phyloP scores from a whole-genome alignment of 2,797 vertebrate species.

The Lagocephalus sceleratus region DNA sequence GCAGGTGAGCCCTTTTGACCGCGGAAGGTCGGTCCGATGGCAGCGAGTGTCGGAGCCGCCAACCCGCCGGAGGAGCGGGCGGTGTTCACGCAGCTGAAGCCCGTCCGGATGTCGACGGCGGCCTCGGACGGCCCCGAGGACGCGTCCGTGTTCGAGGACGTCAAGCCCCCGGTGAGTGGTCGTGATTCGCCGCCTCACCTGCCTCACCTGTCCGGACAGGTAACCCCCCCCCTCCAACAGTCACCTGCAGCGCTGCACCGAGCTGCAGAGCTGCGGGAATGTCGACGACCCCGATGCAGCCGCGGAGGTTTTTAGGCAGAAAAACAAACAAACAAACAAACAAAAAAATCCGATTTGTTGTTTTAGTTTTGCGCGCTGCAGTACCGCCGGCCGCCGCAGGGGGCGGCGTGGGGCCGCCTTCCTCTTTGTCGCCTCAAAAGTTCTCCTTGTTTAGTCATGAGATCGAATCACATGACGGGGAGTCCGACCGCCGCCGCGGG shows the following conservation, averaged over 20 bases:
- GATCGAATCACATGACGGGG: conserved; percentile 16
- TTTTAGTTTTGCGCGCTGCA: no score
- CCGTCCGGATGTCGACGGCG: conserved; percentile 82
- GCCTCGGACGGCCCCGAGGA: conserved; percentile 81
- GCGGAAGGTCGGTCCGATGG: conserved; percentile 66
- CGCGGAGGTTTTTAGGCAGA: no score
- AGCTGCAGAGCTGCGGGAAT: no score
- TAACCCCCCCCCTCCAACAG: conserved; percentile 37
- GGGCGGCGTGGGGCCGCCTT: no score
- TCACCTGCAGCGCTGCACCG: conserved; percentile 35
- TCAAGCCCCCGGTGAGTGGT: conserved; percentile 79
- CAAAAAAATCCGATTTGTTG: no score
- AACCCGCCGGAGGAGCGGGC: conserved; percentile 78
- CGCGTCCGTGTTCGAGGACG: conserved; percentile 86
- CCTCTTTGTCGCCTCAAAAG: no score
- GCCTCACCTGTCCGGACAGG: conserved; percentile 28
- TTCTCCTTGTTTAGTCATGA: neutral
- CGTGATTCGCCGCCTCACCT: conserved; percentile 42
- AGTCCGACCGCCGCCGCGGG: no score
- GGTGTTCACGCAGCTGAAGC: conserved; percentile 85
- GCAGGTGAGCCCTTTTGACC: neutral
- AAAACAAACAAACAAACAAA: no score
- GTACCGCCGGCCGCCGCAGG: no score
- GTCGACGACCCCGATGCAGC: no score
- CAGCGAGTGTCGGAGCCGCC: conserved; percentile 77